Conservation (phyloP, 2,888 invertebrate species). For the Coenonympha glycerion region DNA sequence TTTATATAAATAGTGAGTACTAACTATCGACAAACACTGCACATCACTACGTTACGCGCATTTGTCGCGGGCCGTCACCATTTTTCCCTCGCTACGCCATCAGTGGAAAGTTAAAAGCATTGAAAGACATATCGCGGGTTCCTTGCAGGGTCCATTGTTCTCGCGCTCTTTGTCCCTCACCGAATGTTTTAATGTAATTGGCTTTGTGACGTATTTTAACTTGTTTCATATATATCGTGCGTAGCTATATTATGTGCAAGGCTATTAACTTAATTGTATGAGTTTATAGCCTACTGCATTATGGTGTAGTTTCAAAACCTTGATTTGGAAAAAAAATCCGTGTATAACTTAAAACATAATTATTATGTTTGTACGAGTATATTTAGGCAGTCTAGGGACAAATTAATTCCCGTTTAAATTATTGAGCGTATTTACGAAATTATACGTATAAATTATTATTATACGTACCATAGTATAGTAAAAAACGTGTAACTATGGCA, state of each 20-base stretch:
- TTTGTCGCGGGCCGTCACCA: conserved; percentile 73
- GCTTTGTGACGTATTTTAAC: conserved; percentile 64
- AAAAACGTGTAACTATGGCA: too few species aligned
- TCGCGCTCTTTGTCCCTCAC: conserved; percentile 68
- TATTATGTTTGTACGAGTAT: too few species aligned
- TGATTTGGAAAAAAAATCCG: too few species aligned
- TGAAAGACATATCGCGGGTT: conserved; percentile 75
- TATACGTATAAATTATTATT: too few species aligned
- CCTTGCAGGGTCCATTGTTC: conserved; percentile 69
- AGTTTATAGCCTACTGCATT: neutral
- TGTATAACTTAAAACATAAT: too few species aligned
- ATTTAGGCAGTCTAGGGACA: too few species aligned
- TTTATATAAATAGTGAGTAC: too few species aligned
- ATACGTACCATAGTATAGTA: too few species aligned
- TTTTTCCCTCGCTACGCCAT: conserved; percentile 68
- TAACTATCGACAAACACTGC: conserved; percentile 24
- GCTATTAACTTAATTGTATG: neutral
- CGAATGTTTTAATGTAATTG: conserved; percentile 77
- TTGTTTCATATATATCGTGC: conserved; percentile 3
- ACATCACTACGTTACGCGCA: conserved; percentile 60
- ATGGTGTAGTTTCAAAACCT: too few species aligned
- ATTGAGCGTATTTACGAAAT: too few species aligned
- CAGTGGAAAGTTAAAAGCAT: conserved; percentile 76
- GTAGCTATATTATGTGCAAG: neutral
- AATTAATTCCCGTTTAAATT: too few species aligned